Base-by-base conservation (phyloP, 2,113 vertebrate species). In the Casuarius casuarius region DNA sequence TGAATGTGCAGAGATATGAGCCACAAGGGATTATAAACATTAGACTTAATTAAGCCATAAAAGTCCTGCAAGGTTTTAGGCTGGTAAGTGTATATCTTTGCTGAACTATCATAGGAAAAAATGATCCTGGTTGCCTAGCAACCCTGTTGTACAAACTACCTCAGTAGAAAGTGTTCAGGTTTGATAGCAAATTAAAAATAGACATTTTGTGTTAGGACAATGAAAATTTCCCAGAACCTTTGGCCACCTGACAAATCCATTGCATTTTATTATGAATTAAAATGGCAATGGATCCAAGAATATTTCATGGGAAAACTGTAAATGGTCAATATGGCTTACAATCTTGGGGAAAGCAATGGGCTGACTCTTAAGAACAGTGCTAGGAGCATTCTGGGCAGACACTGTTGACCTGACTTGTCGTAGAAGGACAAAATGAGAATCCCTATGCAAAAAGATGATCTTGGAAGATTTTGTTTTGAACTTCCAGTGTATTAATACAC, bases 111-210 rank as follows among this genome's bases (percentile, higher is more conserved):
- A 83, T 54, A 89, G 48, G 84, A 74, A 92, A 94, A 93, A 93
- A 94, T 83, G 66, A 93, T 78, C 78, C 75, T 61, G 16, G 93
- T 92, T 97, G 84, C 96, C 66, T 91, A 92, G 95, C 95, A 97
- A 97, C 94, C 72, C n/a, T 35, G n/a, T 79, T 80, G 67, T 46
- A 59, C 54, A 87, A 92, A 44, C 52, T 91, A 93, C 83, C 67
- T 79, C 59, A 25, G 40, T 62, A 71, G 74, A 94, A 95, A 72
- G 83, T 65, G 75, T 72, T 67, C 28, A 16, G 9, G 25, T 66
- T 94, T 90, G 51, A 93, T 29, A 91, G 54, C 21, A 95, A 94
- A 93, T 83, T 89, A 54, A 89, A 97, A 93, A 81, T 25, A 68
- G 40, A 35, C 44, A 48, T 90, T 89, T 92, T 4, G 4, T 58